Percentiles rank a stretch among this genome's conserved stretches.
phyloP scores from a whole-genome alignment of 92 coral and sea anemone genomes.

The Heteractis magnifica region DNA sequence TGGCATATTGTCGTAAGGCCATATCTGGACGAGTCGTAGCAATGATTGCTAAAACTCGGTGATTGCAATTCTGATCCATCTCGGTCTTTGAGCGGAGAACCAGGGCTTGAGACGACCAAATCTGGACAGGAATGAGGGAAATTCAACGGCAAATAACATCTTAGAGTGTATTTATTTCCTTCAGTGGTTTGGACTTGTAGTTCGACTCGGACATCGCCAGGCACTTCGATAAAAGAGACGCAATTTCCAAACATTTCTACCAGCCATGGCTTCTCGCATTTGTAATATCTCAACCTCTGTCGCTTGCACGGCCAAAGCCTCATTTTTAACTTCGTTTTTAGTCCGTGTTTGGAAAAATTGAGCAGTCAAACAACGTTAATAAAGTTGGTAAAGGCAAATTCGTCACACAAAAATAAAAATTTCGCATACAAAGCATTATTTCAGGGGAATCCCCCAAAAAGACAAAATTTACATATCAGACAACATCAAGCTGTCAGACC shows the following conservation, averaged over 20 bases:
- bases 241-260: background rate
- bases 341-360: no score
- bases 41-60: background rate
- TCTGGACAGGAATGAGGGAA: background rate
- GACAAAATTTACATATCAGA: background rate
- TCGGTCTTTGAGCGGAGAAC: background rate
- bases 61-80: background rate
- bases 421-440: background rate
- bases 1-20: background rate
- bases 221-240: background rate
- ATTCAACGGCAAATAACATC: background rate
- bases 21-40: background rate
- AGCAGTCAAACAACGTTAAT: background rate
- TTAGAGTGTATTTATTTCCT: background rate
- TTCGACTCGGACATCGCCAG: conserved; percentile 3
- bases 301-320: background rate
- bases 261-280: background rate
- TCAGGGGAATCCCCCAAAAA: conserved; percentile 1
- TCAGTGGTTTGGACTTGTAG: background rate
- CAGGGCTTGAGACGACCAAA: conserved; percentile 1
- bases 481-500: no score
- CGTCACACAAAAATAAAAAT: background rate
- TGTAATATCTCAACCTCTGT: background rate
- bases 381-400: no score
- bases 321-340: background rate